These are phyloP conservation scores for Lomographa bimaculata DNA, from an alignment of 2,888 invertebrate genomes.

Conservation along the genomic window DNA sequence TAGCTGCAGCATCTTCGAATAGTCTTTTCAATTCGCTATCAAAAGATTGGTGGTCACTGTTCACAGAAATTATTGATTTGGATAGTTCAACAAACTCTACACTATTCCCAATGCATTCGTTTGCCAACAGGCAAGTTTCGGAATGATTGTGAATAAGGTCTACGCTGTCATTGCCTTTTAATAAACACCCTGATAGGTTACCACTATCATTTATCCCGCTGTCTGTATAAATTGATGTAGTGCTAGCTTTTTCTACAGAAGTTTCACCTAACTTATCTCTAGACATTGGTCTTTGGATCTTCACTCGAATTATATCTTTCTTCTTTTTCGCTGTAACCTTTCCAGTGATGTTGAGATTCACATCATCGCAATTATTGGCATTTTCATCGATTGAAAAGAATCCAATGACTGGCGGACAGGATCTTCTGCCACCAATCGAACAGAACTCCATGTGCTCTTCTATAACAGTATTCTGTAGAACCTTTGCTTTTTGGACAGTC, in stretches of 20 bases:
- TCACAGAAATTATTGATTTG: constrained; percentile 53
- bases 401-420: constrained; percentile 58
- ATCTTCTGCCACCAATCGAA: constrained; percentile 48
- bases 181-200: constrained; percentile 34
- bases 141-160: constrained; percentile 76
- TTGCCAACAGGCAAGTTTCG: constrained; percentile 65
- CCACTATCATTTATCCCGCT: constrained; percentile 60
- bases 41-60: no score
- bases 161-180: constrained; percentile 43
- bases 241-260: constrained; percentile 27
- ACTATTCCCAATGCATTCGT: constrained; percentile 63
- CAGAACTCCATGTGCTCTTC: constrained; percentile 60
- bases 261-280: constrained; percentile 22
- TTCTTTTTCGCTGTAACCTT: constrained; percentile 48
- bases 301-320: constrained; percentile 71
- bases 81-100: constrained; percentile 56
- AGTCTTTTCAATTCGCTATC: constrained; percentile 31
- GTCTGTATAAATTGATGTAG: constrained; percentile 46
- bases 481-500: constrained; percentile 36
- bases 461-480: constrained; percentile 47
- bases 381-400: constrained; percentile 31
- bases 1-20: constrained; percentile 32
- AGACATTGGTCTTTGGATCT: constrained; percentile 60
- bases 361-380: constrained; percentile 30
- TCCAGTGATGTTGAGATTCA: constrained; percentile 16